Evolutionary conservation across 1,140 invertebrate genomes (phyloP).

Genomic region (Trichoplusia ni): DNA sequence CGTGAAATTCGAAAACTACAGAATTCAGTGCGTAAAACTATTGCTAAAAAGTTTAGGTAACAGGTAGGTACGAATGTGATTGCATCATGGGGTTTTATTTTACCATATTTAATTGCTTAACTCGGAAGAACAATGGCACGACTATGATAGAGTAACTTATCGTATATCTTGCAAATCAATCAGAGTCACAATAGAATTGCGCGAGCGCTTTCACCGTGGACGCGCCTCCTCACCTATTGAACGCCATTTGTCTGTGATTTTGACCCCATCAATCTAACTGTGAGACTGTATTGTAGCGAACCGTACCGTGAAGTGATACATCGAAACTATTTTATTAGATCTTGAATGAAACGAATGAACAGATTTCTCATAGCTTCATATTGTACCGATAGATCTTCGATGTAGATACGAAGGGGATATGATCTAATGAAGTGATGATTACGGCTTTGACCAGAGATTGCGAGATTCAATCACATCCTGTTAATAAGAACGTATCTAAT

Average conservation of each 20-base stretch:
- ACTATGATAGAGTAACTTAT: slow-evolving; percentile 52
- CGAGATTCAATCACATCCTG: too few species aligned
- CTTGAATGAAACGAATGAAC: slow-evolving; percentile 9
- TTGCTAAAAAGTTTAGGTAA: not conserved
- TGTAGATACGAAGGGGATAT: not conserved
- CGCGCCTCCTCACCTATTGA: slow-evolving; percentile 49
- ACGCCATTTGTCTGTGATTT: slow-evolving; percentile 46
- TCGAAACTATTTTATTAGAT: slow-evolving; percentile 21
- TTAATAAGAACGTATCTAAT: too few species aligned
- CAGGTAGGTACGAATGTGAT: not conserved
- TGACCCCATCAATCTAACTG: slow-evolving; percentile 42
- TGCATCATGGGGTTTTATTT: not conserved
- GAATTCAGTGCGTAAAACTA: not conserved
- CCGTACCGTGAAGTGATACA: not conserved
- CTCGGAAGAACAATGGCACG: slow-evolving; percentile 43
- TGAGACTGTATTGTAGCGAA: slow-evolving; percentile 35
- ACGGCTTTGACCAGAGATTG: not conserved
- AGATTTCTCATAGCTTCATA: slow-evolving; percentile 15
- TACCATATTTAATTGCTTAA: slow-evolving; percentile 37
- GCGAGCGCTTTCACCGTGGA: slow-evolving; percentile 49
- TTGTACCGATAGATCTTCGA: slow-evolving; percentile 14
- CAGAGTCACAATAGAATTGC: slow-evolving; percentile 61
- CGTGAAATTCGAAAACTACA: not conserved
- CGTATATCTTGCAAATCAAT: slow-evolving; percentile 49
- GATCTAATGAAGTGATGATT: slow-evolving; percentile 3